Base-by-base conservation (phyloP, 2,113 vertebrate species). In the Suncus etruscus region DNA sequence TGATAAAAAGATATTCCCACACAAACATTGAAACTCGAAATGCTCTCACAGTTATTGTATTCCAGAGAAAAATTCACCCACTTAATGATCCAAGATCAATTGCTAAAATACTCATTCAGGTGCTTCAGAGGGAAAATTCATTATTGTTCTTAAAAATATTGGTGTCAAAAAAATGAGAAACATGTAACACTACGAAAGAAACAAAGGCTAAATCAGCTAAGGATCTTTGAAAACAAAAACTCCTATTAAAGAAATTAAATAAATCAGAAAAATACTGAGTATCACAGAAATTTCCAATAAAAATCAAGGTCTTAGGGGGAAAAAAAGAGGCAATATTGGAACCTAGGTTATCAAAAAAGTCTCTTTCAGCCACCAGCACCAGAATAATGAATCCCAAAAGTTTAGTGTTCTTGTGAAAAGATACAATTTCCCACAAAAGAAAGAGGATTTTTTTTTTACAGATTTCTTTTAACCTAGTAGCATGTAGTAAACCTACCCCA, bases 211-310 rank as follows among this genome's bases (percentile, higher is more conserved):
- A 70, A 75, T 86, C 14, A 65, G 31, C 72, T 61, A 91, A 86
- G 80, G 45, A 25, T 83, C 66, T 91, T 63, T 65, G 54, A 91
- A 82, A 54, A 25, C 12, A 78, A 75, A 11, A 76, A 78, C 4
- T 1, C 2, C 72, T 82, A 77, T 25, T 66, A 80, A 48, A 31
- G 76, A 80, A 66, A 89, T 3, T 47, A 25, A 76, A 68, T 32
- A 22, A 20, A 2, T 31, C 70, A 48, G 45, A 74, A 77, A 3
- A 7, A 83, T 50, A 74, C 4, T 39, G 27, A 81, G 31, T 61
- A 85, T 87, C n/a, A 90, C 11, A 54, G 22, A 74, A n/a, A 16
- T 89, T 70, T 51, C 25, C n/a, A 90, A 88, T 24, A 7, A 90
- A 78, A 90, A 20, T 66, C 65, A 79, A 69, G 1, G 11, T 81